phyloP scores from a whole-genome alignment of 2,888 invertebrate genomes.

The Scotopteryx bipunctaria region DNA sequence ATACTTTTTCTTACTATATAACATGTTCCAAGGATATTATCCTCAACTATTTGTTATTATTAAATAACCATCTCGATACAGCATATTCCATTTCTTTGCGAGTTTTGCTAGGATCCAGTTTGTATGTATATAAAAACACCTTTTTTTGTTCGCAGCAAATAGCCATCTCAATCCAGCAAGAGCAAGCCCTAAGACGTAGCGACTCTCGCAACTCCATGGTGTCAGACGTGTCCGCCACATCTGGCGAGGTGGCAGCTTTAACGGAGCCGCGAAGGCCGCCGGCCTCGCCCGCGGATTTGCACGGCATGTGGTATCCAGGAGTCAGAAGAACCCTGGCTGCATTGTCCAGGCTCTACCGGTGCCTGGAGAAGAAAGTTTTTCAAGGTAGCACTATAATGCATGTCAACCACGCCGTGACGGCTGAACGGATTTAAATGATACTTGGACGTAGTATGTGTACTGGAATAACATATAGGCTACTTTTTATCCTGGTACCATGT shows the following conservation, averaged over 20 bases:
- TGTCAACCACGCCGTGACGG: too few species aligned
- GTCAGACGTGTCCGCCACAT: constrained; percentile 86
- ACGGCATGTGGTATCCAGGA: constrained; percentile 99
- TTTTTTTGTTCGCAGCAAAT: constrained; percentile 78
- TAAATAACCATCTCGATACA: too few species aligned
- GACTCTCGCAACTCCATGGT: constrained; percentile 87
- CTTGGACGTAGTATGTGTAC: too few species aligned
- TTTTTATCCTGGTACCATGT: too few species aligned
- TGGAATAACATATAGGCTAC: too few species aligned
- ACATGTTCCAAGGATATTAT: too few species aligned
- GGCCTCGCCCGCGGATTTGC: constrained; percentile 96
- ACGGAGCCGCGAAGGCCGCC: constrained; percentile 68
- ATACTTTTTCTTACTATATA: too few species aligned
- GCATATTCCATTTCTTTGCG: too few species aligned
- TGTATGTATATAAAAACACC: neutral
- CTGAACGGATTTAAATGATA: too few species aligned
- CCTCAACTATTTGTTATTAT: too few species aligned
- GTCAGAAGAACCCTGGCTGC: constrained; percentile 97
- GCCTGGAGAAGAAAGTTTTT: constrained; percentile 97
- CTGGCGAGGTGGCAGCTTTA: constrained; percentile 88
- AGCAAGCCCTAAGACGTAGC: constrained; percentile 82
- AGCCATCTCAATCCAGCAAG: constrained; percentile 85
- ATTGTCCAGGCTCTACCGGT: constrained; percentile 92
- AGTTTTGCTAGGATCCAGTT: too few species aligned
- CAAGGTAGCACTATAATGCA: too few species aligned